Evolutionary conservation across 2,797 vertebrate genomes (phyloP).

Genomic region (Odontamblyopus lacepedii): DNA sequence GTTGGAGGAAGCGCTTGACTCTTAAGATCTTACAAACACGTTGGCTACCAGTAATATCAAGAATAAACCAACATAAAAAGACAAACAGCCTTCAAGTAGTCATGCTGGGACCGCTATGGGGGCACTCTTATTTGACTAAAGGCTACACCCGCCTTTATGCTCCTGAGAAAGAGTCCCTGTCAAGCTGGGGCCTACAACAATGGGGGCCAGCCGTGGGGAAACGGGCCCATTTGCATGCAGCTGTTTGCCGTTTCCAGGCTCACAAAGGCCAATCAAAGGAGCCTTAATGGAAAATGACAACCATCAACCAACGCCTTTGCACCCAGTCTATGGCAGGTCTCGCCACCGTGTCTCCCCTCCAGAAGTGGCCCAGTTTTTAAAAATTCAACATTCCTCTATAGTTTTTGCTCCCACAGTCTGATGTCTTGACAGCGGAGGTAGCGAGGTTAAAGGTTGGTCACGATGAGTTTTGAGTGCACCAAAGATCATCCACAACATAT

Average conservation of each 20-base stretch:
- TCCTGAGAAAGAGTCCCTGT: constrained; percentile 88
- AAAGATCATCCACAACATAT: constrained; percentile 28
- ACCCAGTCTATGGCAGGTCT: constrained; percentile 67
- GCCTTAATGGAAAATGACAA: constrained; percentile 88
- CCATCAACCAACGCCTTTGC: constrained; percentile 81
- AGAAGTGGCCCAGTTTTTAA: constrained; percentile 50
- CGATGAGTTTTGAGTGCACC: constrained; percentile 14
- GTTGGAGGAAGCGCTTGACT: constrained; percentile 77
- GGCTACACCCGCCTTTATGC: constrained; percentile 82
- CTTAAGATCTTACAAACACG: constrained; percentile 79
- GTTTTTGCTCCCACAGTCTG: constrained; percentile 30
- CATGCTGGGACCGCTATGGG: constrained; percentile 82
- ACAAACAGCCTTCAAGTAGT: constrained; percentile 79
- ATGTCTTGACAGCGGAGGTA: constrained; percentile 32
- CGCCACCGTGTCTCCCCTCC: constrained; percentile 61
- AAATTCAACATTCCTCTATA: constrained; percentile 64
- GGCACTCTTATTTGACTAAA: constrained; percentile 85
- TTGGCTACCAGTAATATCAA: constrained; percentile 77
- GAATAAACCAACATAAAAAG: constrained; percentile 80
- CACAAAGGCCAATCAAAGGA: constrained; percentile 90
- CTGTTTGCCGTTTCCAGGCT: constrained; percentile 94
- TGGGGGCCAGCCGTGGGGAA: constrained; percentile 84
- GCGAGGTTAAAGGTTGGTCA: constrained; percentile 55
- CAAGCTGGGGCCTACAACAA: constrained; percentile 86
- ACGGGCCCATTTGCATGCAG: constrained; percentile 92